Evolutionary conservation across 2,888 invertebrate genomes (phyloP), one percentile per base, ranked within the genome.

Genomic region (Xestia xanthographa): DNA sequence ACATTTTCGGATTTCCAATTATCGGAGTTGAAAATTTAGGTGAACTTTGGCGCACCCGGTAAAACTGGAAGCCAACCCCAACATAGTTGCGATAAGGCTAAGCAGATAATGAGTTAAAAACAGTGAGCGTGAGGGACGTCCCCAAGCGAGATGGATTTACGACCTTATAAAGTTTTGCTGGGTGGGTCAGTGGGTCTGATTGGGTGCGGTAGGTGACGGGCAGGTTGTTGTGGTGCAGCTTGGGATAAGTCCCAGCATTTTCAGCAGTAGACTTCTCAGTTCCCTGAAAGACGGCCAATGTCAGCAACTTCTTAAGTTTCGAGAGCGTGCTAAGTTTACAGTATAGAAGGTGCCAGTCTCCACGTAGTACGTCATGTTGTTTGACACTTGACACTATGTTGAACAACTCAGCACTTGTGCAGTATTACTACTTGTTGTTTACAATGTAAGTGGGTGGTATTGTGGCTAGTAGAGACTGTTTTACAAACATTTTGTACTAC

Each of bases 371-470:
- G 8, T 1, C 11, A 43, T 29, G 20, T 9, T 38, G 29, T 38
- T n/a, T 68, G 58, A 45, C 43, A 76, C 29, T 26, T 34, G 53
- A 77, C 45, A 60, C 66, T 48, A 0, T 66, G 29, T 43, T 53
- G 29, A 29, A 45, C 48, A 20, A 58, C 48, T 22, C 6, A 8
- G 26, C 56, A 58, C 56, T 58, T 58, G 63, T 34, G 34, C 34
- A 45, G 34, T 34, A 1, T 43, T 5, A 8, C 53, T 29, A n/a
- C 82, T 63, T 12, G 45, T 43, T 68, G 79, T 82, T 82, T 68
- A 65, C 48, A 20, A 58, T 75, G 34, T n/a, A 20, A 22, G 63
- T 68, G 48, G 66, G 38, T 63, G 45, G 43, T 56, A 0, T 17
- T 20, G 45, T 20, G 67, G 4, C 38, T n/a, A 26, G 34, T 38